Base-by-base conservation (phyloP, 2,888 invertebrate genomes). In the Hyppa rectilinea region DNA sequence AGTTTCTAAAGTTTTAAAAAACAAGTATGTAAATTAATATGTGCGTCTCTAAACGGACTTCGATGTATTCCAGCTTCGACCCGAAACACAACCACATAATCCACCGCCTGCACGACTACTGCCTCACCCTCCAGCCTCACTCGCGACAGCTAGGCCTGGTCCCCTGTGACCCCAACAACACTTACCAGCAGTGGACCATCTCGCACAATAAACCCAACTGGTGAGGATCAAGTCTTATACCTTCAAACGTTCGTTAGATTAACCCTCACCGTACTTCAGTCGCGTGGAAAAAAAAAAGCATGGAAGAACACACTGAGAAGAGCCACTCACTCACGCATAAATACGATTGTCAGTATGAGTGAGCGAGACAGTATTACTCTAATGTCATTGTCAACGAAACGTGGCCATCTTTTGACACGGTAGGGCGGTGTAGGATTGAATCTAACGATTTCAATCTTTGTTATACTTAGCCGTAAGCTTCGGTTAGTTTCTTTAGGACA, bases 111-210 rank as follows among this genome's bases (percentile, higher is more conserved):
- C 97, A 97, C 90, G 97, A 97, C 81, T 97, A 98, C 91, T 99
- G 99, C 88, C 97, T 98, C 91, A 98, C 98, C 0, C 94, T 98
- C 58, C 98, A 98, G 96, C 98, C 98, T 0, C 97, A 97, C 90
- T 97, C 98, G 23, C 97, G 97, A 38, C 97, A 97, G 75, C 92
- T 99, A 2, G 97, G 97, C 26, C 94, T 99, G 49, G 97, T 97
- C 89, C 97, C 98, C 2, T 99, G 99, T 92, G 98, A 99, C 92
- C 94, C 97, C 45, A 97, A 98, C 88, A 98, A 98, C 91, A 97
- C 98, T 31, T 98, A 97, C 93, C 99, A 99, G 88, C 98, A 98
- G 89, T 99, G 99, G 99, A 96, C 96, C 68, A 98, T 99, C 91
- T 63, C 88, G 0, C 92, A 93, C 76, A 89, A 89, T 59, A 91